Base-by-base conservation (phyloP, 2,113 vertebrate genomes). In the Pterophyllum scalare region DNA sequence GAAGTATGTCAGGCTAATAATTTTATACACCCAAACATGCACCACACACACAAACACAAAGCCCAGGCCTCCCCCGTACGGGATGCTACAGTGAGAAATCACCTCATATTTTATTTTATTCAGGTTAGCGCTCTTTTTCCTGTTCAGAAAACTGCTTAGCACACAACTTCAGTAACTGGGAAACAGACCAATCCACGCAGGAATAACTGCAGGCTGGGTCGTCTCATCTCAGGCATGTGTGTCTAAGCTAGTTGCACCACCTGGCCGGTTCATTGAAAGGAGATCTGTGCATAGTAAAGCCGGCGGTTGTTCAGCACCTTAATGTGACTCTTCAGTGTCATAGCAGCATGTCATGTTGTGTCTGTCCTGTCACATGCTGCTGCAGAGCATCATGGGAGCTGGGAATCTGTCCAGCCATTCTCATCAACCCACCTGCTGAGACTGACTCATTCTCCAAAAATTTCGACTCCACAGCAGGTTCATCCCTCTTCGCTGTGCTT, bases 371-470 rank as follows among this genome's bases (percentile, higher is more conserved):
- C 82, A 79, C 11, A 54, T 14, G 38, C 75, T 38, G 74, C 84
- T 59, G 59, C 84, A 58, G 17, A 57, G 88, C 83, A 79, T 88
- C 89, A 72, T 56, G 62, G 86, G 89, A 89, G 83, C 60, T 56
- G 33, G 65, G 65, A 77, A 33, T 33, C 17, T 43, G 12, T 81
- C 84, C 88, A 81, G 79, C 79, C 61, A 59, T 33, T 83, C 15
- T 61, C 10, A 22, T 24, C 10, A 2, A 57, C 82, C 59, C 88
- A 52, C 85, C 85, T 65, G 89, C 80, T 79, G 86, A 75, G 89
- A 67, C 54, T 75, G 87, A 88, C 64, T 86, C 81, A 87, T 75
- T 88, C 79, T 77, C 81, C 79, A 76, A 87, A 38, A 82, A 88
- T 67, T 81, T 60, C 22, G 74, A 75, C 88, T 80, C 79, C 26